Evolutionary conservation across 2,888 invertebrate genomes (phyloP).

Genomic region (Ypsolopha scabrella): DNA sequence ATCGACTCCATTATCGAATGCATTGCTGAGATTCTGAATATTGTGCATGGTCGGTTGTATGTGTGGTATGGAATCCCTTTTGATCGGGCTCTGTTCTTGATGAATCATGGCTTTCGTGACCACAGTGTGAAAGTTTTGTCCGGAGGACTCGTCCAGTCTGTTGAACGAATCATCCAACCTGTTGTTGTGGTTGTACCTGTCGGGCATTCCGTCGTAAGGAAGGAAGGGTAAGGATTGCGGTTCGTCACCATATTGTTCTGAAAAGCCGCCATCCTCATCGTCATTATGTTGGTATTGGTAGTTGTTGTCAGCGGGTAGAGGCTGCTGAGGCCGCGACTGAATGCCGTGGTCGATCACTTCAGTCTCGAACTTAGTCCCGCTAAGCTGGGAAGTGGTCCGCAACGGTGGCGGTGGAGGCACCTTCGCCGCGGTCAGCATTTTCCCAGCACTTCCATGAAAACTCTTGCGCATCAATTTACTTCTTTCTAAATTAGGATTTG

Average conservation of each 20-base stretch:
- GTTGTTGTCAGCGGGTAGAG: conserved; percentile 33
- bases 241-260: conserved; percentile 66
- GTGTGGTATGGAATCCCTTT: conserved; percentile 43
- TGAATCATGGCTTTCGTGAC: conserved; percentile 89
- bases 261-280: conserved; percentile 54
- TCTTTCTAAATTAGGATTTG: conserved; percentile 86
- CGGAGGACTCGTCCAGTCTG: conserved; percentile 18
- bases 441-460: conserved; percentile 86
- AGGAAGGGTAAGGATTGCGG: conserved; percentile 74
- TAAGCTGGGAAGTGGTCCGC: conserved; percentile 88
- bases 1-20: conserved; percentile 67
- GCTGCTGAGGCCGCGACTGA: conserved; percentile 52
- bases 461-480: conserved; percentile 91
- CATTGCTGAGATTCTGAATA: conserved; percentile 47
- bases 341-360: conserved; percentile 63
- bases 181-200: conserved; percentile 43
- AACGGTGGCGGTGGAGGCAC: conserved; percentile 89
- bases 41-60: conserved; percentile 36
- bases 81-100: conserved; percentile 80
- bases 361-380: conserved; percentile 73
- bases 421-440: conserved; percentile 85
- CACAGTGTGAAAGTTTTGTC: conserved; percentile 74
- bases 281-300: conserved; percentile 35
- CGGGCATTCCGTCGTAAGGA: conserved; percentile 59
- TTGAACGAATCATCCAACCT: conserved; percentile 43